These are phyloP conservation scores for Metallyticus violacea DNA, from an alignment of 2,888 invertebrate species.

Conservation along the genomic window DNA sequence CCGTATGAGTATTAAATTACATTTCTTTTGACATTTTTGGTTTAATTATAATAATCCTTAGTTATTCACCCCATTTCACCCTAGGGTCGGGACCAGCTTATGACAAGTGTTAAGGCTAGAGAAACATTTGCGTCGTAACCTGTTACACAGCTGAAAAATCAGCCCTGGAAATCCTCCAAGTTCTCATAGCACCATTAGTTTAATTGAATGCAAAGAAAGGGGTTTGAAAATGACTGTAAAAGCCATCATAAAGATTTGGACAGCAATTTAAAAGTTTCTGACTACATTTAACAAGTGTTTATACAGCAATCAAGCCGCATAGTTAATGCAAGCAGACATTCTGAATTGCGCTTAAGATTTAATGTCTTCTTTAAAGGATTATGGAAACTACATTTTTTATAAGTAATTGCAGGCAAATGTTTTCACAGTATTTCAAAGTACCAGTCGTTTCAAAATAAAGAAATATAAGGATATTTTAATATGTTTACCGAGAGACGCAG, in stretches of 20 bases:
- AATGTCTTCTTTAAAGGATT: not conserved
- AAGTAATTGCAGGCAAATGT: too few species aligned
- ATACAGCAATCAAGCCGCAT: too few species aligned
- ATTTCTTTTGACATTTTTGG: too few species aligned
- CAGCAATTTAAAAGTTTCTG: not conserved
- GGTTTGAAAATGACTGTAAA: not conserved
- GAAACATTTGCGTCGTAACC: not conserved
- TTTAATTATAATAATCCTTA: too few species aligned
- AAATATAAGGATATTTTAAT: too few species aligned
- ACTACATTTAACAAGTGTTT: not conserved
- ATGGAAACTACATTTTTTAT: too few species aligned
- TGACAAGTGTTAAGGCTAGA: not conserved
- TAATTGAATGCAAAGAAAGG: not conserved
- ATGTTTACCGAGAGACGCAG: too few species aligned
- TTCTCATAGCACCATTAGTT: not conserved
- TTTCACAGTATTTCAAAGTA: too few species aligned
- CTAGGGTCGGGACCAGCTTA: too few species aligned
- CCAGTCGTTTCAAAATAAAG: too few species aligned
- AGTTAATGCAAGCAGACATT: not conserved
- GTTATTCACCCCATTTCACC: too few species aligned
- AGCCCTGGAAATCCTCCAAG: not conserved
- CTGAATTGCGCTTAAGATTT: not conserved
- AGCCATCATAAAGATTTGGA: not conserved
- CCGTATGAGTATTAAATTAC: too few species aligned
- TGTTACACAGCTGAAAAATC: not conserved